Evolutionary conservation across 92 coral and sea anemone genomes (phyloP), one percentile per base, ranked within the genome.

Genomic region (Epizoanthus illoricatus): DNA sequence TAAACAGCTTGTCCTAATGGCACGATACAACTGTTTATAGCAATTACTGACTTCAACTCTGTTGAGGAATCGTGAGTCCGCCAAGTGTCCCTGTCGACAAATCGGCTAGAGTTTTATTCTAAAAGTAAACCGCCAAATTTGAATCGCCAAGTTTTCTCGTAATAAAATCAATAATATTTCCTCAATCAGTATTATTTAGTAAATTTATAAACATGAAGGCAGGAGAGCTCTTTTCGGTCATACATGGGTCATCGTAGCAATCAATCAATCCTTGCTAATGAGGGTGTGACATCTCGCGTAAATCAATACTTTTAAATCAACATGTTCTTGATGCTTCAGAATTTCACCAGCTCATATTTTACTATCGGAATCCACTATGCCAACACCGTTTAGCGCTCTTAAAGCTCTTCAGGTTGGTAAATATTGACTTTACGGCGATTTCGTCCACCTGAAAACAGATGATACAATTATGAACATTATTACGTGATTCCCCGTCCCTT

Each of bases 281-380:
- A 78, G 82, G 82, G n/a, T 78, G 71, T 45, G 82, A 78, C 71
- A 63, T 58, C 23, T 66, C 60, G 56, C 59, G 71, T 43, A 78
- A 78, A n/a, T 11, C 54, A 58, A 63, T 39, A 78, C 82, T 78
- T 57, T 52, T 3, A 52, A 43, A 78, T 78, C 64, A 78, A 78
- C 82, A 78, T 68, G 23, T 75, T 58, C 8, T 58, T 40, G 36
- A 59, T 58, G 66, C 81, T 63, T 63, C 60, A 61, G 7, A 41
- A 39, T 76, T 76, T 76, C 82, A 78, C 60, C 82, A 78, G 82
- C 71, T 23, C 82, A 78, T 78, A 78, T 78, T 78, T 78, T 78
- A 78, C 71, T 5, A 62, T 9, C 20, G 57, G 71, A 78, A 78
- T 78, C 71, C 69, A 62, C 71, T 21, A 63, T 62, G 82, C 82